Base-by-base conservation (phyloP, 2,113 vertebrate genomes). In the Hippocampus mohnikei region DNA sequence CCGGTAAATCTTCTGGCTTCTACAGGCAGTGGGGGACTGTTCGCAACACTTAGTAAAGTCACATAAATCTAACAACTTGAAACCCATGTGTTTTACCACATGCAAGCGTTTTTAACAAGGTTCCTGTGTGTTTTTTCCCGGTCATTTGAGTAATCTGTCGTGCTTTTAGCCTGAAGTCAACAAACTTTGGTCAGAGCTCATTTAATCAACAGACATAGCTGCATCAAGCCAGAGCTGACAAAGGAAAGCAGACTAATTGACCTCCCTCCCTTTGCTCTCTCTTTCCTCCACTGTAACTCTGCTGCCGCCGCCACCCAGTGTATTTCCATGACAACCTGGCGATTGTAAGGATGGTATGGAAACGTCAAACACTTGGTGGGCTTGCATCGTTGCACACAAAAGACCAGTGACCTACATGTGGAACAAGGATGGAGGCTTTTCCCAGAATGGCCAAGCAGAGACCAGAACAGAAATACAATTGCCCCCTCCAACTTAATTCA, bases 271-370 rank as follows among this genome's bases (percentile, higher is more conserved):
- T 76, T 69, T 68, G 33, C 83, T 81, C 68, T 29, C 84, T 76
- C 60, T 79, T 73, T 64, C 72, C 81, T 85, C 78, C 78, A 89
- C 76, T 87, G 86, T 87, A 88, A 86, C 77, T 75, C 78, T 23
- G 77, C 79, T 69, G 76, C 84, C 78, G 42, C 71, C 63, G 81
- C 85, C 72, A 75, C 80, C 86, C 85, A 67, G 71, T 79, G 74
- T 63, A 91, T 91, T 89, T 84, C 92, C 92, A 94, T 92, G 91
- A 90, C 81, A 90, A 94, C 91, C 73, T 42, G 25, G 58, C 73
- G 62, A 81, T 83, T 92, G 85, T 91, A 87, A 92, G 87, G 88
- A 82, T 10, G 90, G 90, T 86, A 92, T 92, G 90, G 81, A 89
- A 88, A 93, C 85, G 86, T 90, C 90, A 92, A 93, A 92, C 84